Evolutionary conservation across 2,888 invertebrate species (phyloP).

Genomic region (Drosophila merina): DNA sequence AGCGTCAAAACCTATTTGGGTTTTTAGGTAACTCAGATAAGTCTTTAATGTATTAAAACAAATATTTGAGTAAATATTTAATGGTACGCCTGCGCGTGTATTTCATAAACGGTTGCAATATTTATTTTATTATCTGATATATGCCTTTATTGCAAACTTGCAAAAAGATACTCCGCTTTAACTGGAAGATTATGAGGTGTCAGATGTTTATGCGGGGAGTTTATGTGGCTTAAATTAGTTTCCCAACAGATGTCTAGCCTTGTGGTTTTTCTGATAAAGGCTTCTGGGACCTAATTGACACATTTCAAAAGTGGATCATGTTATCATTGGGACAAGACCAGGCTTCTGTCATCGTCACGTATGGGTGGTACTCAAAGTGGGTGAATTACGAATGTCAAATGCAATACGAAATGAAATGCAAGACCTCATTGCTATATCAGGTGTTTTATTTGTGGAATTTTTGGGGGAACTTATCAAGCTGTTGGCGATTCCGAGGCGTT

Average conservation of each 20-base stretch:
- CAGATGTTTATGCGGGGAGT: conserved; percentile 12
- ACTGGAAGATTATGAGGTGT: conserved; percentile 24
- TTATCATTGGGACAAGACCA: conserved; percentile 16
- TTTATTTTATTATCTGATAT: not conserved
- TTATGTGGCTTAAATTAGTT: conserved; percentile 15
- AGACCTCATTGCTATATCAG: conserved; percentile 23
- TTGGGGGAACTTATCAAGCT: conserved; percentile 31
- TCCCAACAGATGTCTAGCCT: conserved; percentile 19
- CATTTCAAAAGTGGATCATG: conserved; percentile 27
- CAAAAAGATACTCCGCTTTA: conserved; percentile 9
- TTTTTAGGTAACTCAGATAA: too few relatives aligned
- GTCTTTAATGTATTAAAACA: too few relatives aligned
- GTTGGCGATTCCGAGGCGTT: conserved; percentile 17
- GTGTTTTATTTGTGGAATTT: conserved; percentile 34
- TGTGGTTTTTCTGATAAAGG: conserved; percentile 50
- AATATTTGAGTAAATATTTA: not conserved
- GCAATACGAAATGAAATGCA: conserved; percentile 37
- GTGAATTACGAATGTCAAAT: conserved; percentile 40
- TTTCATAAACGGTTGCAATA: conserved; percentile 1
- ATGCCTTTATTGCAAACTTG: conserved; percentile 5
- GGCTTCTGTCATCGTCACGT: conserved; percentile 36
- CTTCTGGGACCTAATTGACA: conserved; percentile 24
- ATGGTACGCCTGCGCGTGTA: not conserved
- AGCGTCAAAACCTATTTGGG: too few relatives aligned
- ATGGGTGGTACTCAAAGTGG: conserved; percentile 17